Evolutionary conservation across 2,888 invertebrate genomes (phyloP).

Genomic region (Caenorhabditis angaria): DNA sequence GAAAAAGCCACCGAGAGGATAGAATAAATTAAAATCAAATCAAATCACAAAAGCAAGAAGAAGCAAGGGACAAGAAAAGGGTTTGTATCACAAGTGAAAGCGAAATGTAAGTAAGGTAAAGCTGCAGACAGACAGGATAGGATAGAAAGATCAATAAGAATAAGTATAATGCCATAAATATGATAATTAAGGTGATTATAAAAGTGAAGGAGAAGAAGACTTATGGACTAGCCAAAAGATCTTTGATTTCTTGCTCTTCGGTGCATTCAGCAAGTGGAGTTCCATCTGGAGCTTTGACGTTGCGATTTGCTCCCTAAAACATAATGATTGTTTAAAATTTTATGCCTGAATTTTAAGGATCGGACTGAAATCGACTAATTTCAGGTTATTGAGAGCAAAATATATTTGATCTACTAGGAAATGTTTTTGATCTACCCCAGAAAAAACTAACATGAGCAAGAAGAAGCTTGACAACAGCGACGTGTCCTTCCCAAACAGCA

Average conservation of each 20-base stretch:
- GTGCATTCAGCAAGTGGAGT: slow-evolving; percentile 49
- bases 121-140: slow-evolving; percentile 20
- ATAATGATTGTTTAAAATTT: no score
- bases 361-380: no score
- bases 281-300: slow-evolving; percentile 47
- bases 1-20: not conserved
- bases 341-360: no score
- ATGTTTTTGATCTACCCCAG: not conserved
- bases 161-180: slow-evolving; percentile 3
- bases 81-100: slow-evolving; percentile 3
- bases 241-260: slow-evolving; percentile 42
- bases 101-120: slow-evolving; percentile 13
- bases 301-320: slow-evolving; percentile 47
- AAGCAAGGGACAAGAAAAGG: not conserved
- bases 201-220: not conserved
- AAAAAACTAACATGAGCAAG: slow-evolving; percentile 81
- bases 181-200: not conserved
- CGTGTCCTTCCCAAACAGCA: slow-evolving; percentile 96
- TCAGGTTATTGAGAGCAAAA: no score
- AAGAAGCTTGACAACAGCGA: slow-evolving; percentile 86
- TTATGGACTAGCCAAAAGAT: slow-evolving; percentile 24
- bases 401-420: no score
- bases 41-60: not conserved
- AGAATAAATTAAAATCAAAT: no score
- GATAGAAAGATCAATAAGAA: no score